phyloP scores from a whole-genome alignment of 2,888 invertebrate species.

The Dioctria rufipes region DNA sequence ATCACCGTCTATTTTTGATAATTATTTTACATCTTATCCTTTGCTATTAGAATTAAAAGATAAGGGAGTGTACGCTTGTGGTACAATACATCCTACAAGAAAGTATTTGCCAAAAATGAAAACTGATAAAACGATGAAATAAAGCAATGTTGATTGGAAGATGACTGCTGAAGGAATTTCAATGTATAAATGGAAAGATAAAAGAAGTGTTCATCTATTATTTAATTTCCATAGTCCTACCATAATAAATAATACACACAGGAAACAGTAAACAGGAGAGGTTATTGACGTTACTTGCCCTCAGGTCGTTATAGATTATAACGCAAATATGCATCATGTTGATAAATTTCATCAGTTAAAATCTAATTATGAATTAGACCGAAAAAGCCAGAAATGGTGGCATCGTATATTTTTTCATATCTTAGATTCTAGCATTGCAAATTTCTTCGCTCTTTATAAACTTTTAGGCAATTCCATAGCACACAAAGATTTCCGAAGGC shows the following conservation, averaged over 20 bases:
- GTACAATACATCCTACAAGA: too few species aligned
- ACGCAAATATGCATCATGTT: not conserved
- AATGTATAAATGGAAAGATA: not conserved
- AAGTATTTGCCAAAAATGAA: too few species aligned
- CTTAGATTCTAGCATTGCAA: too few species aligned
- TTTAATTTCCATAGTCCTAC: conserved; percentile 3
- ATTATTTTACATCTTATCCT: conserved; percentile 11
- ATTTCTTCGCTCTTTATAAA: too few species aligned
- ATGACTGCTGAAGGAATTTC: too few species aligned
- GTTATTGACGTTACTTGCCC: conserved; percentile 5
- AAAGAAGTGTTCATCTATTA: not conserved
- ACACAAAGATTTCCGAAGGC: too few species aligned
- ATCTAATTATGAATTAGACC: not conserved
- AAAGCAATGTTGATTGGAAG: too few species aligned
- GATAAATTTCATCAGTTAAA: not conserved
- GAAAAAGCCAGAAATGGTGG: too few species aligned
- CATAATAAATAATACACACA: not conserved
- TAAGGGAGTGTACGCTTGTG: not conserved
- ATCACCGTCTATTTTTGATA: not conserved
- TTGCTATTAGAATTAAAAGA: not conserved
- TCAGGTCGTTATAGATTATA: conserved; percentile 6
- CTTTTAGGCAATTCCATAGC: too few species aligned
- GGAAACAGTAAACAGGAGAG: not conserved
- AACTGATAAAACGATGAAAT: too few species aligned
- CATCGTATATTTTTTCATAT: too few species aligned